Evolutionary conservation across 1,140 invertebrate species (phyloP).

Genomic region (Dendroctonus valens): DNA sequence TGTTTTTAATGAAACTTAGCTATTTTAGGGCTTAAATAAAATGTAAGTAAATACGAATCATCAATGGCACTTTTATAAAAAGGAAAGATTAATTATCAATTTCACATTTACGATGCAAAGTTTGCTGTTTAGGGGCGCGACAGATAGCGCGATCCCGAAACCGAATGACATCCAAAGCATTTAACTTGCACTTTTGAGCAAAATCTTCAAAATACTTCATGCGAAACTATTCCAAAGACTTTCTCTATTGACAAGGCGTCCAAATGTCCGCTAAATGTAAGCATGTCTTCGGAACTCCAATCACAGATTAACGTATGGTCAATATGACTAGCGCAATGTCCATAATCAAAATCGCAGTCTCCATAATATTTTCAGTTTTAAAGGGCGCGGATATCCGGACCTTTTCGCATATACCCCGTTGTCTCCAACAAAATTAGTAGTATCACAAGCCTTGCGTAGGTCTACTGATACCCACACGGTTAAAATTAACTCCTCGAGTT

Average conservation of each 20-base stretch:
- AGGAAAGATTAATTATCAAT: slow-evolving; percentile 14
- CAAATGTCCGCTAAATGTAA: not conserved
- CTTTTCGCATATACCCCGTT: slow-evolving; percentile 13
- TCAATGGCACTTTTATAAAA: slow-evolving; percentile 28
- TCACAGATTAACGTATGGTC: slow-evolving; percentile 51
- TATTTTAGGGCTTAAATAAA: too few relatives aligned
- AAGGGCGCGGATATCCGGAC: not conserved
- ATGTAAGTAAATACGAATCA: not conserved
- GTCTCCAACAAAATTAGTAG: slow-evolving; percentile 24
- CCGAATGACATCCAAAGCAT: slow-evolving; percentile 10
- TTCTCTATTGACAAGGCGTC: too few relatives aligned
- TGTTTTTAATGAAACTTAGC: too few relatives aligned
- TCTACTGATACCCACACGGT: slow-evolving; percentile 3
- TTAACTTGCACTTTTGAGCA: not conserved
- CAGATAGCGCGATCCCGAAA: slow-evolving; percentile 4
- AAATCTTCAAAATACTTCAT: too few relatives aligned
- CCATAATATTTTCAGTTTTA: slow-evolving; percentile 21
- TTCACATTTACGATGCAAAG: slow-evolving; percentile 18
- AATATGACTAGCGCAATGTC: slow-evolving; percentile 50
- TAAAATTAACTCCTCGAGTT: slow-evolving; percentile 4
- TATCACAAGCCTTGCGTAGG: slow-evolving; percentile 26
- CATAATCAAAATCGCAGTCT: slow-evolving; percentile 44
- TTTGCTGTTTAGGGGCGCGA: slow-evolving; percentile 13
- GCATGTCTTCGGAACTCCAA: slow-evolving; percentile 43
- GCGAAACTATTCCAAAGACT: too few relatives aligned